Percentiles rank a stretch among this genome's conserved stretches.
Conservation (phyloP, 2,797 vertebrate genomes). For the Hydrocynus forskahlii region DNA sequence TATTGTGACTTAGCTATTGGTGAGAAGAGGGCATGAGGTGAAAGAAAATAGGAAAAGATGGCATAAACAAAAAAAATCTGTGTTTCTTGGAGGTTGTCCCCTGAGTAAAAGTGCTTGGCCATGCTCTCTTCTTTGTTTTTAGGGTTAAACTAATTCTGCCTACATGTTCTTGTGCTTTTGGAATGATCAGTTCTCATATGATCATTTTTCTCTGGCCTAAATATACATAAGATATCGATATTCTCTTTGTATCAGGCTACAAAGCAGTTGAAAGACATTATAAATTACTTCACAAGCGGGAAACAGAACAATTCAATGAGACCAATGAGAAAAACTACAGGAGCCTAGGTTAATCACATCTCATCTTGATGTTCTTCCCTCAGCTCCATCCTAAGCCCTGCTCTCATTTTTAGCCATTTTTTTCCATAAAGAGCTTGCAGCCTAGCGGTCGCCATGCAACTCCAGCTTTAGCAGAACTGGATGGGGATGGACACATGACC, state of each 20-base stretch:
- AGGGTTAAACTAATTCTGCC: background rate
- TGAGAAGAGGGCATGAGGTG: background rate
- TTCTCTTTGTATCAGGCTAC: background rate
- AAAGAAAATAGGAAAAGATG: background rate
- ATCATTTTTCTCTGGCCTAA: too few relatives aligned
- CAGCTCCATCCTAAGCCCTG: background rate
- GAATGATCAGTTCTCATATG: too few relatives aligned
- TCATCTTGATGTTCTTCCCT: background rate
- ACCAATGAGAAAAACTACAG: background rate
- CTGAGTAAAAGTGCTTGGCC: background rate
- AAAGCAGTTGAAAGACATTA: background rate
- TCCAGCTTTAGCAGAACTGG: constrained; percentile 15
- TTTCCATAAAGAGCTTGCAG: constrained; percentile 1
- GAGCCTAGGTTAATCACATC: background rate
- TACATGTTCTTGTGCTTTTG: too few relatives aligned
- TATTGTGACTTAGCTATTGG: constrained; percentile 78
- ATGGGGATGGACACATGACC: background rate
- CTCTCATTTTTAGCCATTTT: background rate
- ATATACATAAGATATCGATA: background rate
- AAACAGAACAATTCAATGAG: background rate
- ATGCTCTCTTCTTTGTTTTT: background rate
- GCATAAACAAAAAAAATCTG: background rate
- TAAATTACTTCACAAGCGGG: background rate
- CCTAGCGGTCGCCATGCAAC: background rate
- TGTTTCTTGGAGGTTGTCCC: background rate